These are phyloP conservation scores for Ambastaia sidthimunki DNA, from an alignment of 2,797 vertebrate genomes.

Conservation along the genomic window DNA sequence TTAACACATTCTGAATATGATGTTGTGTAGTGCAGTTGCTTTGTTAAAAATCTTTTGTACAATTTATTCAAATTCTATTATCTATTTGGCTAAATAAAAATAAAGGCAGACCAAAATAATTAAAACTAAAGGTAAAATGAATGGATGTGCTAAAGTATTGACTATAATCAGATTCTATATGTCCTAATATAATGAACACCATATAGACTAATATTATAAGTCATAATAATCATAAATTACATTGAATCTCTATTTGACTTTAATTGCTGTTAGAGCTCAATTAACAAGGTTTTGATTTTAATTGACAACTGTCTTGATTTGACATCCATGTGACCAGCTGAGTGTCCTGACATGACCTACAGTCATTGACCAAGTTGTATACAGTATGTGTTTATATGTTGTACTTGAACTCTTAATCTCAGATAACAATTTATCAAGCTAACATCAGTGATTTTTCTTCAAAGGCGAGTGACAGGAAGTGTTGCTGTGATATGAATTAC, in stretches of 20 bases:
- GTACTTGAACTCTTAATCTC: neutral
- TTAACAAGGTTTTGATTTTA: neutral
- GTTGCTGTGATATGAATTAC: slow-evolving; percentile 1
- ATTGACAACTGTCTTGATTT: slow-evolving; percentile 19
- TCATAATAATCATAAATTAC: slow-evolving; percentile 2
- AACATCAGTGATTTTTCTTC: neutral
- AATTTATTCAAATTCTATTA: neutral
- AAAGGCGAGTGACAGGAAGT: neutral
- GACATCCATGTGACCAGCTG: neutral
- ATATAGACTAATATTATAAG: neutral
- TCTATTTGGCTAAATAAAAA: neutral
- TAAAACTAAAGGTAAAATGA: neutral
- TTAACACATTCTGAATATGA: neutral
- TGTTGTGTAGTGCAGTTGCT: neutral
- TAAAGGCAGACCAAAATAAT: neutral
- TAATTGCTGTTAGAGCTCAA: no score
- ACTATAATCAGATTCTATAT: neutral
- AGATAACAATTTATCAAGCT: neutral
- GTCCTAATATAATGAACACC: neutral
- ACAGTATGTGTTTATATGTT: neutral
- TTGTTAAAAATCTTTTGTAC: neutral
- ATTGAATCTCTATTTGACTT: neutral
- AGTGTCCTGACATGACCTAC: slow-evolving; percentile 17
- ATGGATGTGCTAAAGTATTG: neutral
- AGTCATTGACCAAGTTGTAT: slow-evolving; percentile 26